Percentiles rank a stretch among this genome's conserved stretches.
phyloP scores from a whole-genome alignment of 1,140 invertebrate species.

The Solenopsis invicta region DNA sequence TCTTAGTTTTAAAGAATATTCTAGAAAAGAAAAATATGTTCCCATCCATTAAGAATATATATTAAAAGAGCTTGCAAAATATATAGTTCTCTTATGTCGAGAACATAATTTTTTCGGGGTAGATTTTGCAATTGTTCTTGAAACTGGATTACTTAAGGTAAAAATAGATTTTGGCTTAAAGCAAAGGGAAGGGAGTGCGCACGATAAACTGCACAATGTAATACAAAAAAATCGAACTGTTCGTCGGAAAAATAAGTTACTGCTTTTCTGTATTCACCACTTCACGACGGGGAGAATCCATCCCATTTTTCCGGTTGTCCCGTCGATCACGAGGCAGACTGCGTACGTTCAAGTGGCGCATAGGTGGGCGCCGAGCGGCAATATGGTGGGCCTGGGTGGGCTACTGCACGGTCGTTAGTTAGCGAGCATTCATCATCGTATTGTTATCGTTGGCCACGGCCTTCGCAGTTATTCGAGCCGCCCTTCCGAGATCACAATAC shows the following conservation, averaged over 20 bases:
- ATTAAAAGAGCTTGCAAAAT: too few relatives aligned
- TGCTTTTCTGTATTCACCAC: background rate
- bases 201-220: background rate
- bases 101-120: too few relatives aligned
- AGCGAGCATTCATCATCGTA: conserved; percentile 77
- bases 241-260: background rate
- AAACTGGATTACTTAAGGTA: background rate
- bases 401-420: conserved; percentile 78
- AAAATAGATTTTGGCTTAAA: background rate
- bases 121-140: background rate
- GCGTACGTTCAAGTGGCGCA: conserved; percentile 20
- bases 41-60: too few relatives aligned
- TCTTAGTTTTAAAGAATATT: too few relatives aligned
- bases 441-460: conserved; percentile 79
- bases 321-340: conserved; percentile 33
- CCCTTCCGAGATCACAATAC: conserved; percentile 72
- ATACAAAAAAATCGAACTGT: background rate
- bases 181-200: too few relatives aligned
- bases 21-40: too few relatives aligned
- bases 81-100: too few relatives aligned
- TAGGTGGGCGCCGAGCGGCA: conserved; percentile 66
- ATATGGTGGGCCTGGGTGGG: conserved; percentile 69
- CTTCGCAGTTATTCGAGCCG: conserved; percentile 73
- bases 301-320: conserved; percentile 40
- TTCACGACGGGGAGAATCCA: background rate